Base-by-base conservation (phyloP, 2,113 vertebrate species). In the Proterorhinus semilunaris region DNA sequence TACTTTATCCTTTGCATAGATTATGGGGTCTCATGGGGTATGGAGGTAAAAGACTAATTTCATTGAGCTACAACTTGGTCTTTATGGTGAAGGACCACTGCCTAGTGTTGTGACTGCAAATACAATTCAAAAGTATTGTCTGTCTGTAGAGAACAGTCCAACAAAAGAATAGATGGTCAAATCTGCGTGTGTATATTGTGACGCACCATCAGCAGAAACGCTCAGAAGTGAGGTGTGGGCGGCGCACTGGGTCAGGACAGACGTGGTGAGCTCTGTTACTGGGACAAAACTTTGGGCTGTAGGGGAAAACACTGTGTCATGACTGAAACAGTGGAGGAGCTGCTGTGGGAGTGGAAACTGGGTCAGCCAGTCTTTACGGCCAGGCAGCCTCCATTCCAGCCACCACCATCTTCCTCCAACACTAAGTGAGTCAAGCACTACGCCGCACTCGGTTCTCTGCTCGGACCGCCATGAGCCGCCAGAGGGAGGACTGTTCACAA, bases 341-440 rank as follows among this genome's bases (percentile, higher is more conserved):
- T 71, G 69, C 87, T 84, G 83, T 79, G 27, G 66, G 74, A 83
- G 68, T 74, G 71, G 78, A 89, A 91, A 89, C 49, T 88, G 84
- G 89, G 86, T 91, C 86, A 91, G 78, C 53, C 74, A 47, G 82
- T 87, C 86, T 89, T 83, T 78, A 77, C 77, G 79, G 81, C 83
- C 84, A 73, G 80, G 75, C 72, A 79, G 79, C 80, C 79, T 85
- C 52, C 58, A 74, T 87, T 87, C 80, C 83, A 86, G 83, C 83
- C 83, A 70, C 80, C 78, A 84, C 83, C 83, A 83, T 78, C 86
- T 75, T 79, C 68, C 62, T 81, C 82, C 79, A 72, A 76, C 62
- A 81, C 82, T 81, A 72, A 78, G 76, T 88, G 87, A 88, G 79
- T 87, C 88, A 90, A 90, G 78, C 72, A 82, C 17, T 21, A 73